A percentile compares a stretch with the other conserved stretches of the same genome.
Evolutionary conservation across 2,113 vertebrate species (phyloP).

Genomic region (Ammodytes dubius): DNA sequence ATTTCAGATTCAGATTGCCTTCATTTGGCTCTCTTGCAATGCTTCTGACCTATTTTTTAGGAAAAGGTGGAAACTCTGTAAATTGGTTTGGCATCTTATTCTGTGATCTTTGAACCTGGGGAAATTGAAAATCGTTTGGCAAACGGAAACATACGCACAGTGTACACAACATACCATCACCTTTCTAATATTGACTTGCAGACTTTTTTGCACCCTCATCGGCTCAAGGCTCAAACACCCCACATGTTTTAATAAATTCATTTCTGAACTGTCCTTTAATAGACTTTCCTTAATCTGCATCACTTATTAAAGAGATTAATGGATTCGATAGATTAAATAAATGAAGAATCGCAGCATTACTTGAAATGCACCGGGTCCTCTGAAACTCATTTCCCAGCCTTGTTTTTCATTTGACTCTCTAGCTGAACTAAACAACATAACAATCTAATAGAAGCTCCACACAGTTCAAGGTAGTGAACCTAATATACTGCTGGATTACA

Average conservation of each 20-base stretch:
- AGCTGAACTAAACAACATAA: conserved; percentile 29
- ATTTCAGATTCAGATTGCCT: conserved; percentile 28
- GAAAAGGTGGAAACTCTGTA: conserved; percentile 47
- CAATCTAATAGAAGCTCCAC: conserved; percentile 25
- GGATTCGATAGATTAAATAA: conserved; percentile 23
- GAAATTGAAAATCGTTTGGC: conserved; percentile 55
- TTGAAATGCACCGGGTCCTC: background rate
- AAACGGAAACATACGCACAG: conserved; percentile 30
- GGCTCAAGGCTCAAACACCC: conserved; percentile 29
- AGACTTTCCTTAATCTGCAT: conserved; percentile 33
- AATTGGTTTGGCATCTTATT: conserved; percentile 65
- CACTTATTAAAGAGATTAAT: conserved; percentile 37
- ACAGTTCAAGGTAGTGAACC: conserved; percentile 30
- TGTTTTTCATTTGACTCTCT: conserved; percentile 31
- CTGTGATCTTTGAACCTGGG: conserved; percentile 52
- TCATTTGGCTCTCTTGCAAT: conserved; percentile 6
- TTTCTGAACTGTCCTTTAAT: conserved; percentile 25
- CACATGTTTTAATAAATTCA: conserved; percentile 10
- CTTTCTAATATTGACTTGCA: conserved; percentile 29
- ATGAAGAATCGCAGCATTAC: background rate
- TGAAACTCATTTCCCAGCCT: conserved; percentile 8
- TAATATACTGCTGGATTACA: conserved; percentile 41
- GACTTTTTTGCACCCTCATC: conserved; percentile 13
- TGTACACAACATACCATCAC: conserved; percentile 36
- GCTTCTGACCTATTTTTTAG: conserved; percentile 51